A percentile compares a stretch with the other conserved stretches of the same genome.
phyloP scores from a whole-genome alignment of 2,888 invertebrate genomes.

The Alcis repandata region DNA sequence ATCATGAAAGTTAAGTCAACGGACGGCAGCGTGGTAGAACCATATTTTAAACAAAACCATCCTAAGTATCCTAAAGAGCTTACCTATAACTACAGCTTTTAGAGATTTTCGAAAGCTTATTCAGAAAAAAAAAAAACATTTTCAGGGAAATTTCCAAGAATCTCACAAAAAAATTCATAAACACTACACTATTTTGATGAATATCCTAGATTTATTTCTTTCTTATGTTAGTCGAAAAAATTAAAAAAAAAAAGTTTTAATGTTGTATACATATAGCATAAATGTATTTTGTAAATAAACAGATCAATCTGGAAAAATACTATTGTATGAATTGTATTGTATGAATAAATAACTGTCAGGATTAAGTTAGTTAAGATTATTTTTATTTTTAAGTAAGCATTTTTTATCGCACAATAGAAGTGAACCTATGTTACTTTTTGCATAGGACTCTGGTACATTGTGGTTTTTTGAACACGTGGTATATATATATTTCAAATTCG shows the following conservation, averaged over 20 bases:
- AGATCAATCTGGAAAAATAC: conserved; percentile 26
- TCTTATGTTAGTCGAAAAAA: neutral
- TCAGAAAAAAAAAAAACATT: conserved; percentile 2
- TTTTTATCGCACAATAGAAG: conserved; percentile 11
- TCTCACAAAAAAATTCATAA: neutral
- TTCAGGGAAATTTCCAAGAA: neutral
- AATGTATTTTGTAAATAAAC: conserved; percentile 34
- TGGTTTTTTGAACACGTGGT: too few relatives aligned
- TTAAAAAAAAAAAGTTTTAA: neutral
- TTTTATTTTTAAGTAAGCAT: conserved; percentile 11
- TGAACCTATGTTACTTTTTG: neutral
- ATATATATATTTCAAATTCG: too few relatives aligned
- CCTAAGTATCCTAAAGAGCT: neutral
- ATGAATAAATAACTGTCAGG: conserved; percentile 15
- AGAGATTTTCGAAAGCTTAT: conserved; percentile 16
- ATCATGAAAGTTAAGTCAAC: too few relatives aligned
- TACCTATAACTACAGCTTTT: conserved; percentile 1
- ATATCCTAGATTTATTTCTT: neutral
- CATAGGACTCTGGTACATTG: neutral
- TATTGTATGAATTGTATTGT: too few relatives aligned
- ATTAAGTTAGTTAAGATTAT: conserved; percentile 14
- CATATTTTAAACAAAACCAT: neutral
- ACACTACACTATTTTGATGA: neutral
- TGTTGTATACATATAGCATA: conserved; percentile 20
- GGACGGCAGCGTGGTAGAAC: neutral